Conservation (phyloP, 2,888 invertebrate genomes). For the Rhagium mordax region DNA sequence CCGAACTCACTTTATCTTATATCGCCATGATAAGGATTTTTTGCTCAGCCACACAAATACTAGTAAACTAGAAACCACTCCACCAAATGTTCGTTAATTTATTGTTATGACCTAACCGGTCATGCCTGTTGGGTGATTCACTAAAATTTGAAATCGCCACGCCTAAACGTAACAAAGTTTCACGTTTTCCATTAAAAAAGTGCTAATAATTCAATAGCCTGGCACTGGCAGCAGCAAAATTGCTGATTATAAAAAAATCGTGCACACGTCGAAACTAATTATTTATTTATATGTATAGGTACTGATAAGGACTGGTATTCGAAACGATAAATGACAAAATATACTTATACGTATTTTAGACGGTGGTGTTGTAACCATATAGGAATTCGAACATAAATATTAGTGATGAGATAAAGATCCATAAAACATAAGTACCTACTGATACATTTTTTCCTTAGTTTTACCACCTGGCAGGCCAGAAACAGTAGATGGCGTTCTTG, state of each 20-base stretch:
- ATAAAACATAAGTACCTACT: not conserved
- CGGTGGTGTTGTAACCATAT: not conserved
- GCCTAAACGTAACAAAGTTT: not conserved
- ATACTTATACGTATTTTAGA: not conserved
- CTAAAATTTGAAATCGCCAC: constrained; percentile 10
- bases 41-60: constrained; percentile 8
- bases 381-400: not conserved
- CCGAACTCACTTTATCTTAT: constrained; percentile 19
- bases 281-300: not conserved
- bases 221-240: not conserved
- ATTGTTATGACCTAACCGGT: constrained; percentile 10
- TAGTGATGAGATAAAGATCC: not conserved
- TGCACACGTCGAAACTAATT: not conserved
- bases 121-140: constrained; percentile 19
- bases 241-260: not conserved
- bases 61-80: not conserved
- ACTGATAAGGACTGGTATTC: constrained; percentile 2
- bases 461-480: not conserved
- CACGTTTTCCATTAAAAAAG: not conserved
- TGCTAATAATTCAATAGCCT: not conserved
- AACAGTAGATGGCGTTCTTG: not conserved
- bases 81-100: constrained; percentile 2
- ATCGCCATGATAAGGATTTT: constrained; percentile 27
- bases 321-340: not conserved
- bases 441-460: not conserved